These are phyloP conservation scores for Falco peregrinus DNA, from an alignment of 2,797 vertebrate species.

Conservation along the genomic window DNA sequence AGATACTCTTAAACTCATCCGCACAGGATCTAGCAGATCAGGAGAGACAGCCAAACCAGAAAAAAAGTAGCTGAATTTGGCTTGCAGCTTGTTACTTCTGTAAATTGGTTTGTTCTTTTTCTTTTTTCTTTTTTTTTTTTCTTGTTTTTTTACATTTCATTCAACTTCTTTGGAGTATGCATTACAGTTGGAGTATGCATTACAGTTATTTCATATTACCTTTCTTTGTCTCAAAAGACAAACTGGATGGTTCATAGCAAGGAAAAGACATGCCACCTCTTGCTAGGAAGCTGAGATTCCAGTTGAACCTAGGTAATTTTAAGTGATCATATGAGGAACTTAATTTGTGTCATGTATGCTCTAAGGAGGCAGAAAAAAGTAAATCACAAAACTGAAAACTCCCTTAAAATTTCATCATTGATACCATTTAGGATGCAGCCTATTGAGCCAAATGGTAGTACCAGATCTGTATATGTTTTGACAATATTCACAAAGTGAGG, in stretches of 20 bases:
- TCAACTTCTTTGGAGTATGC: neutral
- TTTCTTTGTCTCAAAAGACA: neutral
- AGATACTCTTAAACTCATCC: neutral
- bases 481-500: neutral
- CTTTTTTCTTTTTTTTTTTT: no score
- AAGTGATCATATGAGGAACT: neutral
- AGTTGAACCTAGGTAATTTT: neutral
- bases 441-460: neutral
- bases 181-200: neutral
- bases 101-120: neutral
- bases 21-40: neutral
- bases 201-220: neutral
- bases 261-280: neutral
- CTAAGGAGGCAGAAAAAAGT: neutral
- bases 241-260: neutral
- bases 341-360: neutral
- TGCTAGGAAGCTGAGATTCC: neutral
- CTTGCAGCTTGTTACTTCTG: neutral
- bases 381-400: neutral
- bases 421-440: neutral
- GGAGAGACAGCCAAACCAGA: neutral
- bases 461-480: neutral
- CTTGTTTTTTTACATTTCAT: neutral
- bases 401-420: neutral
- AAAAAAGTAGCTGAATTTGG: neutral